Conservation (phyloP, 2,888 invertebrate species). For the Tortricodes alternella region DNA sequence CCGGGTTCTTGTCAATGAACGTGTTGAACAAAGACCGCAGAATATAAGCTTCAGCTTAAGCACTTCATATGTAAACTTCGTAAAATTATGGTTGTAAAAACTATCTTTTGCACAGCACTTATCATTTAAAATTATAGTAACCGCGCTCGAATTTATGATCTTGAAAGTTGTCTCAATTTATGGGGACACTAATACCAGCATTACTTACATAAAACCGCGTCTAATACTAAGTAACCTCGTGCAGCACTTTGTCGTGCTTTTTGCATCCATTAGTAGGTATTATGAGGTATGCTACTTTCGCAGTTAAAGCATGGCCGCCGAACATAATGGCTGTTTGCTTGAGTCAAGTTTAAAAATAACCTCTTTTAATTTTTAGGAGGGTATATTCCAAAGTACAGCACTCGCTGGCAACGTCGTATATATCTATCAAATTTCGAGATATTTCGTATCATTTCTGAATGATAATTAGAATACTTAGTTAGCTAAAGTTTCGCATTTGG, state of each 20-base stretch:
- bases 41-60: neutral
- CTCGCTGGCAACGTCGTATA: too few species aligned
- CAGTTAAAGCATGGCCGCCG: neutral
- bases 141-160: conserved; percentile 8
- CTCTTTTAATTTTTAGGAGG: too few species aligned
- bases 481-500: too few species aligned
- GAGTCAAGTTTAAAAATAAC: too few species aligned
- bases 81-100: conserved; percentile 15
- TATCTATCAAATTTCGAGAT: too few species aligned
- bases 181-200: conserved; percentile 24
- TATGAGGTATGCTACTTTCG: conserved; percentile 18
- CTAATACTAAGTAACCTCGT: conserved; percentile 19
- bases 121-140: conserved; percentile 21
- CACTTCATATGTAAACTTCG: neutral
- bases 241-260: conserved; percentile 12
- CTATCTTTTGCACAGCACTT: conserved; percentile 12
- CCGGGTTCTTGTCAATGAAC: neutral
- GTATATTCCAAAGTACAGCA: too few species aligned
- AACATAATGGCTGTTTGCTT: too few species aligned
- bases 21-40: neutral
- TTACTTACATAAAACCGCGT: conserved; percentile 18
- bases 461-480: too few species aligned
- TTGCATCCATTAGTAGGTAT: conserved; percentile 28
- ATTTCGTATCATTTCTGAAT: too few species aligned
- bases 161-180: conserved; percentile 27